Conservation (phyloP, 2,113 vertebrate species). For the Istiophorus platypterus region DNA sequence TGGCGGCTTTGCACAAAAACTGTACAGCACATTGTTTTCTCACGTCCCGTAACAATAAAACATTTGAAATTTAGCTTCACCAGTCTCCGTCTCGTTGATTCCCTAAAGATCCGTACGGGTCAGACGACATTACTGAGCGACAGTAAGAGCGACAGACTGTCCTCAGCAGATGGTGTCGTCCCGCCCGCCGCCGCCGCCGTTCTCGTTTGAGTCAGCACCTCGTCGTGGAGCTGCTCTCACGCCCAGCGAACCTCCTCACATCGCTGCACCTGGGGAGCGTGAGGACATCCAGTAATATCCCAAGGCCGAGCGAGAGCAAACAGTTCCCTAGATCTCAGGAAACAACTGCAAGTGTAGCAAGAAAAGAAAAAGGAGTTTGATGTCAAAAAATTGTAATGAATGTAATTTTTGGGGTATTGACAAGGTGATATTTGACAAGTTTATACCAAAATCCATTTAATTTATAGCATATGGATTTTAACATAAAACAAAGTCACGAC, state of each 20-base stretch:
- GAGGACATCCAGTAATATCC: background rate
- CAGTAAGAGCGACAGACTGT: constrained; percentile 45
- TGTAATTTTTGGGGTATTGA: too few relatives aligned
- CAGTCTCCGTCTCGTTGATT: background rate
- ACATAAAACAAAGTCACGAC: background rate
- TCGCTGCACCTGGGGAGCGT: background rate
- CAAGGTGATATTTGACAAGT: too few relatives aligned
- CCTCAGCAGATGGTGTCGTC: constrained; percentile 72
- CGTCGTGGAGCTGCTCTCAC: background rate
- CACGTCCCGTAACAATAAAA: constrained; percentile 33
- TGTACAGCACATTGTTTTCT: constrained; percentile 1
- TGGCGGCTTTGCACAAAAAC: constrained; percentile 14
- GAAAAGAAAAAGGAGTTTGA: too few relatives aligned
- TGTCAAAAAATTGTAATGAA: too few relatives aligned
- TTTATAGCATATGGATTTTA: background rate
- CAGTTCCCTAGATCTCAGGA: background rate
- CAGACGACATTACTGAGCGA: too few relatives aligned
- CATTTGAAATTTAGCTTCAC: background rate
- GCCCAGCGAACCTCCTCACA: background rate
- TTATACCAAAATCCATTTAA: background rate
- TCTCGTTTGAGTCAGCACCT: constrained; percentile 1
- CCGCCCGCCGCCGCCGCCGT: constrained; percentile 23
- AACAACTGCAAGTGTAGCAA: background rate
- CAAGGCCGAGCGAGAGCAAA: background rate
- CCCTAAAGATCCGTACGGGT: background rate